Evolutionary conservation across 2,888 invertebrate species (phyloP), one percentile per base, ranked within the genome.

Genomic region (Drosophila meridiana): DNA sequence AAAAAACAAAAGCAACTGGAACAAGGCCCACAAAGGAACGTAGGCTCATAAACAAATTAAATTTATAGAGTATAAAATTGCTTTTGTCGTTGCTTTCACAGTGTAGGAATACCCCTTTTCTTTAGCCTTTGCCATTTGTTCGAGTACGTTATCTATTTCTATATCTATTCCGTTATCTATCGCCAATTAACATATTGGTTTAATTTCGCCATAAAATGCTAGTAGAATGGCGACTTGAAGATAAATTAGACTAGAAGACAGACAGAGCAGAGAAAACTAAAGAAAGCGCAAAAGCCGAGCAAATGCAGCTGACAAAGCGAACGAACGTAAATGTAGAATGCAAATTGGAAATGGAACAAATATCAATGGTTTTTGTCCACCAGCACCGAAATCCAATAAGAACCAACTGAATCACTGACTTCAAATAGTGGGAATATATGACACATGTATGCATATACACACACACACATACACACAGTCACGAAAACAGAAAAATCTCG

Each of bases 201-300:
- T 86, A 78, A 88, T 88, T 86, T 86, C 70, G 59, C 82, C 78
- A 76, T 86, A 83, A 86, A 82, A 76, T 80, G 86, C 88, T 80
- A 79, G 70, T 55, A 64, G 56, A 56, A 70, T n/a, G 36, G 11
- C 14, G 30, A 40, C 53, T 38, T 8, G 36, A 55, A 26, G 53
- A 38, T 55, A 28, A 55, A 55, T 26, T 69, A 80, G 78, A 68
- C 69, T 59, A 73, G 42, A 64, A 69, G 60, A 58, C 53, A 42
- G 14, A 43, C 53, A 42, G 14, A 43, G 38, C 26, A 66, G 32
- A 34, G 40, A 74, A 66, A 63, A 61, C 70, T 58, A 61, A 74
- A 47, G 55, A 61, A 52, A 63, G 60, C 58, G 50, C 65, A 62
- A 42, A 50, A 28, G 20, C 50, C 30, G 34, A 40, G 14, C 14